Base-by-base conservation (phyloP, 2,797 vertebrate species). In the Hypotaenidia okinawae region DNA sequence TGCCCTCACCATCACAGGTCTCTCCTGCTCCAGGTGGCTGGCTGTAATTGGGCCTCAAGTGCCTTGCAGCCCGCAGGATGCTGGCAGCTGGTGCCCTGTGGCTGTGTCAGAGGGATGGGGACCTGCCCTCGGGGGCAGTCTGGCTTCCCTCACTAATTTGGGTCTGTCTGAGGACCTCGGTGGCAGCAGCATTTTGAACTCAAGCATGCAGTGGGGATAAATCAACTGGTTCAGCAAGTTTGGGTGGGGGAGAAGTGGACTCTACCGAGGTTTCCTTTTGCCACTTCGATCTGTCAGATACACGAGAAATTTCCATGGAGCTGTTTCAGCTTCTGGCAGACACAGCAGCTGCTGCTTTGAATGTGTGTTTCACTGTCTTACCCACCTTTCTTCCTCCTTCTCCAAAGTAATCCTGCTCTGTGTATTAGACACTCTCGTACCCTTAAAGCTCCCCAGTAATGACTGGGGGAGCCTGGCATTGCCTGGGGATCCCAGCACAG, bases 11-110 rank as follows among this genome's bases (percentile, higher is more conserved):
- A n/a, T 61, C 80, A 52, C 33, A 63, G 22, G 72, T 35, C 41
- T 16, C 18, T 35, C 24, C 37, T 59, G n/a, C 43, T 55, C 6
- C 3, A 2, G 13, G 11, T 16, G 28, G 32, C 63, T 1, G 4
- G 30, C 68, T 9, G 3, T 15, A 35, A 35, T 16, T 5, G 2
- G 35, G 39, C 67, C 54, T 51, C 4, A 8, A 6, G 43, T 0
- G 0, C 24, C 37, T 39, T 13, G 1, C 3, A 5, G 2, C 35
- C 27, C 22, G 19, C 1, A 2, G 15, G 0, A 13, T 32, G 49
- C 43, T 1, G 6, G 51, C 72, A 82, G 45, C 82, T 54, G 58
- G 37, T 87, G 59, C 61, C 33, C 67, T 3, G 3, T 0, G 7
- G 23, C 62, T 19, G 9, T n/a, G 54, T 21, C 75, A 45, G n/a